Base-by-base conservation (phyloP, 2,888 invertebrate genomes). In the Epirrhoe alternata region DNA sequence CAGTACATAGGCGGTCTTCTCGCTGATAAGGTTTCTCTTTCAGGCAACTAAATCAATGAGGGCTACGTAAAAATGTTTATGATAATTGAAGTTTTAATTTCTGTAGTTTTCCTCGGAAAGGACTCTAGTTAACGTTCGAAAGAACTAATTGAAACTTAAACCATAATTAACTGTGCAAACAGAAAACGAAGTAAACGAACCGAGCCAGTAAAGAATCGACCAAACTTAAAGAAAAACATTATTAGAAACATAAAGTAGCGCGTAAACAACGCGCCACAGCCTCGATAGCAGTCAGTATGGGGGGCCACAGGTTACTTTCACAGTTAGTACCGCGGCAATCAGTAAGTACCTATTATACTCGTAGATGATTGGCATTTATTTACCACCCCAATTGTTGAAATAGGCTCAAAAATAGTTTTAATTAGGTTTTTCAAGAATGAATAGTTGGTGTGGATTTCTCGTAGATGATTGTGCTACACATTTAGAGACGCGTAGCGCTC, bases 401-500 rank as follows among this genome's bases (percentile, higher is more conserved):
- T 24, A 24, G 24, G 24, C 24, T 24, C 24, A 24, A 24, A 24
- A 24, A 1, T n/a, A n/a, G 3, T 24, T 24, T 24, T 24, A 24
- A 2, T 24, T 24, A 2, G 24, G 24, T 24, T 24, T 24, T 24
- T 24, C 24, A 24, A 24, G 24, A 24, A 24, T 3, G 1, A n/a
- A 24, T 24, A 24, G 3, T 24, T 3, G n/a, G 24, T 24, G 24
- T 3, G 24, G 24, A 24, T 24, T 24, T 24, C n/a, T n/a, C 24
- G 24, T 24, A 24, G 24, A 24, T 24, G 24, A 24, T 24, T 24
- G 33, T 33, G 33, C 33, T 33, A 33, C 33, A 7, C 33, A 7
- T 12, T 12, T 42, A 12, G 38, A 42, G 12, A 12, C 3, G 8
- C 49, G 58, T 57, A 58, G 58, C 49, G 17, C 49, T 49, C 49